Conservation (phyloP, 2,113 vertebrate genomes). For the Delphinus delphis region DNA sequence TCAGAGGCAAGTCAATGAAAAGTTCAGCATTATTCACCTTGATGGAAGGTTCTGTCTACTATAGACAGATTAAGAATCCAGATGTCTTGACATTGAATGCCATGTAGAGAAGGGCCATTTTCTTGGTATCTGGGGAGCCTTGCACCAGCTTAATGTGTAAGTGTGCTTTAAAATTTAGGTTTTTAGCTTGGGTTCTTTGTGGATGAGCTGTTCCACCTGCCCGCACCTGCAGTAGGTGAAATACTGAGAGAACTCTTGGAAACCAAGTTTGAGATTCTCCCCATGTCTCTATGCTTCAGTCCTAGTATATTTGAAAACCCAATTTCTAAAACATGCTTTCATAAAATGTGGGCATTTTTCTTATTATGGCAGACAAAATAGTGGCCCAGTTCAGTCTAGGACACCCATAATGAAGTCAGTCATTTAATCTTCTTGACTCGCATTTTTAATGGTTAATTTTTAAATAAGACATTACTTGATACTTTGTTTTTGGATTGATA, state of each 20-base stretch:
- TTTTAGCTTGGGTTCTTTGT: conserved; percentile 25
- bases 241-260: conserved; percentile 33
- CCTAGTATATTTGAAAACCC: conserved; percentile 11
- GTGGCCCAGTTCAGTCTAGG: not conserved
- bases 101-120: not conserved
- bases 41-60: not conserved
- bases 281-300: conserved; percentile 36
- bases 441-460: not conserved
- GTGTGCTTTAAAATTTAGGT: not conserved
- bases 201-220: not conserved
- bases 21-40: not conserved
- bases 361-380: not conserved
- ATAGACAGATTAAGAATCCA: not conserved
- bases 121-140: not conserved
- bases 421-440: conserved; percentile 9
- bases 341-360: conserved; percentile 26
- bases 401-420: not conserved
- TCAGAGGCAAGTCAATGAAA: not conserved
- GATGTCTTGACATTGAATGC: not conserved
- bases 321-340: conserved; percentile 27
- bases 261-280: not conserved
- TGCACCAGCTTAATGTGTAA: not conserved
- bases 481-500: conserved; percentile 3
- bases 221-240: not conserved
- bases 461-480: conserved; percentile 13